Conservation (phyloP, 2,113 vertebrate species). For the Pleuronectes platessa region DNA sequence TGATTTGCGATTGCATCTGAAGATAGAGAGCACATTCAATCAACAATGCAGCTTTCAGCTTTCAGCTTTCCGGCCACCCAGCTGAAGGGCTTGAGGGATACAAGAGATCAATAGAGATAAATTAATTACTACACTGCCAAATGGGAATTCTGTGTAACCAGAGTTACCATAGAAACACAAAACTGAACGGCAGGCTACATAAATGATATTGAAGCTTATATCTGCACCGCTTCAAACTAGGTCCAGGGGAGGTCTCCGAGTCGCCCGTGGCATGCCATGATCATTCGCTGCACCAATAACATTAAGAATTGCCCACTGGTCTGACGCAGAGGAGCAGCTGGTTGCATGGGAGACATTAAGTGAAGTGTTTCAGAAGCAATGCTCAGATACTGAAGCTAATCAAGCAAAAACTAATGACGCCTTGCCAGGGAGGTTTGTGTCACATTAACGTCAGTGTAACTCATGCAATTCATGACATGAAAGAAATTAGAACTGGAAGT, state of each 20-base stretch:
- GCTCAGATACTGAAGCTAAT: slow-evolving; percentile 28
- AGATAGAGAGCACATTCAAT: slow-evolving; percentile 76
- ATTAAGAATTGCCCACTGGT: slow-evolving; percentile 45
- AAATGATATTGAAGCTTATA: slow-evolving; percentile 45
- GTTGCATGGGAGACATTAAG: slow-evolving; percentile 24
- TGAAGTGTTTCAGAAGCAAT: slow-evolving; percentile 29
- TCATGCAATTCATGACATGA: slow-evolving; percentile 51
- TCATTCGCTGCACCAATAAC: slow-evolving; percentile 48
- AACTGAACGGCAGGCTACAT: slow-evolving; percentile 30
- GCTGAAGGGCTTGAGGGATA: slow-evolving; percentile 72
- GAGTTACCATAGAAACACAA: slow-evolving; percentile 66
- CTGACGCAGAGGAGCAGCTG: slow-evolving; percentile 54
- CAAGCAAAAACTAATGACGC: slow-evolving; percentile 35
- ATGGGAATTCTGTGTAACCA: slow-evolving; percentile 56
- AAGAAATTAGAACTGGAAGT: slow-evolving; percentile 56
- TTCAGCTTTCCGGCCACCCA: slow-evolving; percentile 67
- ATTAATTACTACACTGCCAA: slow-evolving; percentile 77
- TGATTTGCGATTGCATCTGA: slow-evolving; percentile 74
- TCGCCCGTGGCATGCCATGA: slow-evolving; percentile 19
- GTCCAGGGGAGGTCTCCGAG: slow-evolving; percentile 31
- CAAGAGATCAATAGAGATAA: slow-evolving; percentile 79
- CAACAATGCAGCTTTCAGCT: slow-evolving; percentile 72
- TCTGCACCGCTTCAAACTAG: slow-evolving; percentile 27
- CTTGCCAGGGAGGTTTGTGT: slow-evolving; percentile 41
- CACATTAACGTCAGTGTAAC: slow-evolving; percentile 49